phyloP scores from a whole-genome alignment of 2,797 vertebrate genomes.

The Hapalemur alaotrensis region DNA sequence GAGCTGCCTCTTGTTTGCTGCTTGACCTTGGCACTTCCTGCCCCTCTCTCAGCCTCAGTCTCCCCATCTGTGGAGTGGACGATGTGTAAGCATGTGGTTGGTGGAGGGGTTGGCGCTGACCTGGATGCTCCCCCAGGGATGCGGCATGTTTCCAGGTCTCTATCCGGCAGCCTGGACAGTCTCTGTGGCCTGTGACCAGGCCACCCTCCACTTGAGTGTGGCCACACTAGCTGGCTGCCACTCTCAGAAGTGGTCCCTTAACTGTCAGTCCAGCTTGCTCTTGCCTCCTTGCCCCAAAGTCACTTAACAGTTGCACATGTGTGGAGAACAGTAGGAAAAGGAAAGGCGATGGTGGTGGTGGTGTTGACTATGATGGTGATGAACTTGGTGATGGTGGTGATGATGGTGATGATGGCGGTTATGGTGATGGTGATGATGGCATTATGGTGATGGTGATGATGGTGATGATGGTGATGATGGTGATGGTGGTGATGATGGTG shows the following conservation, averaged over 20 bases:
- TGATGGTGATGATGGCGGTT: rapidly evolving
- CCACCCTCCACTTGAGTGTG: neutral
- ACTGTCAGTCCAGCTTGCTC: no score
- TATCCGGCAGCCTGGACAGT: neutral
- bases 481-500: rapidly evolving
- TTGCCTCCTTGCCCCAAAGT: neutral
- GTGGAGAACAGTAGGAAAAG: neutral
- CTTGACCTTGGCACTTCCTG: neutral
- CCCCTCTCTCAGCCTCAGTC: neutral
- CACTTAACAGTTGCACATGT: neutral
- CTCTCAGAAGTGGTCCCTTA: neutral
- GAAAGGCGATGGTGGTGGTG: neutral
- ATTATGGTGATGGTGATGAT: rapidly evolving
- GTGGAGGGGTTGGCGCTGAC: no score
- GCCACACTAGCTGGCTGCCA: neutral
- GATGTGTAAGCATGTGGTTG: no score
- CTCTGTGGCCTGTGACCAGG: neutral
- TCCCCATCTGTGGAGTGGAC: neutral
- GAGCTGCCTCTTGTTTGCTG: neutral
- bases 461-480: rapidly evolving
- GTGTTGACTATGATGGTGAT: rapidly evolving
- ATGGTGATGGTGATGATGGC: rapidly evolving
- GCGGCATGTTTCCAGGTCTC: neutral
- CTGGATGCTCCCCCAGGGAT: neutral
- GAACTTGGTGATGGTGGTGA: rapidly evolving